A percentile compares a stretch with the other conserved stretches of the same genome.
Evolutionary conservation across 2,888 invertebrate species (phyloP).

Genomic region (Hartigia nigra): DNA sequence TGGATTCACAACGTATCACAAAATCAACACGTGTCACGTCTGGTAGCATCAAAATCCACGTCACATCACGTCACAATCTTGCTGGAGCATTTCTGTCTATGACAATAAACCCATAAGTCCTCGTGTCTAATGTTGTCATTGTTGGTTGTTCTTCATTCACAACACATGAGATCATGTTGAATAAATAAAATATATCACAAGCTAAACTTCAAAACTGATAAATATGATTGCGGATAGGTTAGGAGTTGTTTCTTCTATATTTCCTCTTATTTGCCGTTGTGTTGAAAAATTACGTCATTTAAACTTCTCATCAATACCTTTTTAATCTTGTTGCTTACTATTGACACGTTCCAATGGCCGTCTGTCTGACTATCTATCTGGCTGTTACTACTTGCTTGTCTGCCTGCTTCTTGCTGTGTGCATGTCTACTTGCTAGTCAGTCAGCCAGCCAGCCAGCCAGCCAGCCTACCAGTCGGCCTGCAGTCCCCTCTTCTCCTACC

Average conservation of each 20-base stretch:
- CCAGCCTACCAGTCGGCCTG: conserved; percentile 4
- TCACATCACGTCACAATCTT: not conserved
- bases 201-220: not conserved
- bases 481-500: not conserved
- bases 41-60: not conserved
- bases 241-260: not conserved
- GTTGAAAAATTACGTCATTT: not conserved
- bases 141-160: not conserved
- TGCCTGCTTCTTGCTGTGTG: not conserved
- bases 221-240: not conserved
- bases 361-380: not conserved
- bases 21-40: not conserved
- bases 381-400: not conserved
- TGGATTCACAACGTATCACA: not conserved
- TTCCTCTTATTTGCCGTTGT: not conserved
- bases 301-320: not conserved
- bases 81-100: not conserved
- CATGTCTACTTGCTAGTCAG: conserved; percentile 65
- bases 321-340: not conserved
- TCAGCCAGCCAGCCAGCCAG: conserved; percentile 48
- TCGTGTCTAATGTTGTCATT: not conserved
- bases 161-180: not conserved
- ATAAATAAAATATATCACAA: not conserved
- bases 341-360: not conserved
- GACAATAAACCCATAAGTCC: not conserved